Base-by-base conservation (phyloP, 2,888 invertebrate genomes). In the Watsonalla cultraria region DNA sequence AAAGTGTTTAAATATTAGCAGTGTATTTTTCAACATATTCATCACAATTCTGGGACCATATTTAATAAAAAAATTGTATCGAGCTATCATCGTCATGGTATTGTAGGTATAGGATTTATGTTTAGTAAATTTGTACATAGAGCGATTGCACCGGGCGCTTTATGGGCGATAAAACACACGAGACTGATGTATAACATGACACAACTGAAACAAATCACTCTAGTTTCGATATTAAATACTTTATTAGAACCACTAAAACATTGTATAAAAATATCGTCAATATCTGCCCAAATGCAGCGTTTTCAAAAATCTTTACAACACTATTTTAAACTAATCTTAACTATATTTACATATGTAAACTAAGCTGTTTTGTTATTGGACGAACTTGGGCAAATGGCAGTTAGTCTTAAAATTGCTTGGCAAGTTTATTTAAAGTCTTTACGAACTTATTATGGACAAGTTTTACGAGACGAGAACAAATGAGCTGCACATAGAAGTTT, bases 241-340 rank as follows among this genome's bases (percentile, higher is more conserved):
- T 79, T 78, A 80, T 80, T 79, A 66, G 56, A 69, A 67, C 61
- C 65, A 70, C 61, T 72, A 70, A 77, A 70, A 71, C 63, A 69
- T 65, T 62, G 62, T 77, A 80, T 65, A 79, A 78, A 82, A 81
- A 82, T 80, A 76, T 74, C 62, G 60, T 53, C 51, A 55, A 51
- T 59, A 58, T 53, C 35, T 49, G 49, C 49, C 11, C 53, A 59
- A 55, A 56, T 57, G 60, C 59, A 63, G 62, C 62, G 58, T 51
- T 58, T 54, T 52, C 8, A 42, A 42, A 42, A 37, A 57, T 39
- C 35, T 56, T 42, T 50, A 55, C 35, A 37, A 58, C 55, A 39
- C 7, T 39, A 49, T 37, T 13, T 51, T 64, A 65, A 61, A 6
- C 5, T 49, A 14, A 37, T 15, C 8, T 9, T 14, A 35, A 14